Evolutionary conservation across 23 tunicate species (phyloP), one percentile per base, ranked within the genome.

Genomic region (Diplosoma virens): DNA sequence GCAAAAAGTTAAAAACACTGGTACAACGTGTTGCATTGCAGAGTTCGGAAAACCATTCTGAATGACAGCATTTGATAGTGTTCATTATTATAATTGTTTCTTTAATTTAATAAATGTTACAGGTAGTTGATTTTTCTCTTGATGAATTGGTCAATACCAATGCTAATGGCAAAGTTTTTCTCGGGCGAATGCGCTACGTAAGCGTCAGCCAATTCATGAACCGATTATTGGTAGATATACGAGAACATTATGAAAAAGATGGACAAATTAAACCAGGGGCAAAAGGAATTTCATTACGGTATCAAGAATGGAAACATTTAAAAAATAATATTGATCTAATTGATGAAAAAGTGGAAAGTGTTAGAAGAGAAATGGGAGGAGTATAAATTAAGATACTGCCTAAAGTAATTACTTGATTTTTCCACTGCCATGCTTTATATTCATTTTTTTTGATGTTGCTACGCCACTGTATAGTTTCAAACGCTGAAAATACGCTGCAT

Each of bases 151-250:
- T n/a, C n/a, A n/a, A n/a, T n/a, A 29, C 9, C 35, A 27, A 5
- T 20, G 16, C 48, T 17, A 79, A 79, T 27, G 92, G 64, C 17
- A 86, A 71, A 48, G 72, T 86, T 30, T 54, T 67, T 0, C 73
- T 89, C 41, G 96, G 96, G 27, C 72, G 80, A 72, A 89, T 78
- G 84, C 86, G 86, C n/a, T 89, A 50, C 60, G 88, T 83, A 3
- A 55, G 79, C 29, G 88, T 89, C 3, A 58, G 78, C 1, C 78
- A 77, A 17, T 89, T 89, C 66, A 83, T 78, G 52, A 80, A 63
- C 37, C 78, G 77, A 34, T 24, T 76, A 14, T 79, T 82, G 47
- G 70, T 93, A 36, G 89, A 93, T 58, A 87, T 93, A 26, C 94
- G 98, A 2, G 98, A 87, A 63, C 54, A 68, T 73, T 93, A 82